Evolutionary conservation across 1,140 invertebrate species (phyloP), one percentile per base, ranked within the genome.

Genomic region (Penaeus japonicus): DNA sequence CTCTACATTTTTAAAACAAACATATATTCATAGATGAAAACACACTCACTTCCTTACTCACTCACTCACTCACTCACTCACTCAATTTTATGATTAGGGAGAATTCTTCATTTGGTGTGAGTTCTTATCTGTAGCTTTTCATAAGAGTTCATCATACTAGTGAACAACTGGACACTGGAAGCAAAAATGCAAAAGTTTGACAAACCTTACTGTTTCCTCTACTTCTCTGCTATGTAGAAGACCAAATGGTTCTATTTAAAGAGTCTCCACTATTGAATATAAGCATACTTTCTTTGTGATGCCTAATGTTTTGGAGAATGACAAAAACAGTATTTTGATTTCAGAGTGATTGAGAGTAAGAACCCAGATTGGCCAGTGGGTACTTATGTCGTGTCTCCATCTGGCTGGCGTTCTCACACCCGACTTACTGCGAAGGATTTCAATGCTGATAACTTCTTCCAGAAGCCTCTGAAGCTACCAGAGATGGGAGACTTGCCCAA

Each of bases 381-480:
- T 10, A 87, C 39, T 2, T 87, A 90, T 30, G 75, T 90, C 18
- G 91, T 94, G 4, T 94, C 93, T 39, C 91, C 93, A 65, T 93
- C 94, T 84, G 95, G 95, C 7, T 96, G 95, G 95, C 92, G 94
- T 55, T 94, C 93, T 1, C 93, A 94, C 90, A 94, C 94, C 17
- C 32, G 95, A 94, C 4, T 94, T 93, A 91, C 93, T 2, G 53
- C 57, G 73, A 65, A 87, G 30, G 27, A n/a, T 22, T 32, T 47
- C 32, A 90, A 89, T 88, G 85, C 57, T 75, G 89, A 84, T 85
- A 87, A 30, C 35, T 32, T 87, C 77, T 83, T 53, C 7, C 87
- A 85, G 77, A 90, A 90, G 86, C 92, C 93, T 30, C 93, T 92
- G 53, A 83, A 94, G 55, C 84, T 95, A 77, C 94, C 94, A 17